Percentiles rank a stretch among this genome's conserved stretches.
These are phyloP conservation scores for Dryomyza anilis DNA, from an alignment of 2,888 invertebrate species.

Conservation along the genomic window DNA sequence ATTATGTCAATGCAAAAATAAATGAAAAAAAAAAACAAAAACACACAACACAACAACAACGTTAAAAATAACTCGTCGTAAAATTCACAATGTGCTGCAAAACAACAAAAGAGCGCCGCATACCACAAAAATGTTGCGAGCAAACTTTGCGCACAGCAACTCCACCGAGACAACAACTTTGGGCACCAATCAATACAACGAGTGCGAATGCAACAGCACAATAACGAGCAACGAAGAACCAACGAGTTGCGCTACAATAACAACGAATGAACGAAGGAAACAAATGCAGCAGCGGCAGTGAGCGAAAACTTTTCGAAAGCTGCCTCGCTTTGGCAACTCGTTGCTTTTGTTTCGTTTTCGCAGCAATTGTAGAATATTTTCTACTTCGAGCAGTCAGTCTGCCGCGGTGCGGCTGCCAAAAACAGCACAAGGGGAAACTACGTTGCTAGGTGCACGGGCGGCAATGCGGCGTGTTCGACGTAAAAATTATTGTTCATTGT, in stretches of 20 bases:
- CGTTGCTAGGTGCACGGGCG: constrained; percentile 19
- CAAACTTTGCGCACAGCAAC: too few relatives aligned
- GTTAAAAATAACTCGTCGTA: background rate
- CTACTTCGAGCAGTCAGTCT: constrained; percentile 27
- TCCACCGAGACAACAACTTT: too few relatives aligned
- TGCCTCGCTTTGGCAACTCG: background rate
- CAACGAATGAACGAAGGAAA: background rate
- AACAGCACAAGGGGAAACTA: constrained; percentile 22
- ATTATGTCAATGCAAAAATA: constrained; percentile 12
- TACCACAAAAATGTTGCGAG: background rate
- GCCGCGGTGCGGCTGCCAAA: constrained; percentile 28
- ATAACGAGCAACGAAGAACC: too few relatives aligned
- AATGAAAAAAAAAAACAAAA: background rate
- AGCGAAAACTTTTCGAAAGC: background rate
- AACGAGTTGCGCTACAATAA: background rate
- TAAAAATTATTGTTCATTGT: constrained; percentile 16
- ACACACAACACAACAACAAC: background rate
- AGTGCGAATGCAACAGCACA: too few relatives aligned
- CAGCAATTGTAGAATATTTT: constrained; percentile 21
- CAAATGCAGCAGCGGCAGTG: background rate
- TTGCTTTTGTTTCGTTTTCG: background rate
- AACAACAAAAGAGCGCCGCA: background rate
- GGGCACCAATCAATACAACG: too few relatives aligned
- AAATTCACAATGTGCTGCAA: background rate
- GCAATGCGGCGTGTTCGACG: constrained; percentile 33